phyloP scores from a whole-genome alignment of 1,140 invertebrate species.

The Wiebesia pumilae region DNA sequence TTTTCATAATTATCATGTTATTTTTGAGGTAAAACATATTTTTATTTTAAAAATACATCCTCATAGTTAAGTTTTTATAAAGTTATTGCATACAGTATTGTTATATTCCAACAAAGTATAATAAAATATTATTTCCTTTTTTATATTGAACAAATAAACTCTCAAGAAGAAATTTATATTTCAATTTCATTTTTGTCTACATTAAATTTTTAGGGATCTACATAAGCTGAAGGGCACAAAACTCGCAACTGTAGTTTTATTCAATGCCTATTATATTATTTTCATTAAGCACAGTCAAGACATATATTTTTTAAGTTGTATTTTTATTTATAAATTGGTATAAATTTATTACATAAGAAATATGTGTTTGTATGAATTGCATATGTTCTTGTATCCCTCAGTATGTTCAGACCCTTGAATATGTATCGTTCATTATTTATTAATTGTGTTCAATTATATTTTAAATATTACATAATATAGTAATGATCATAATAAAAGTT shows the following conservation, averaged over 20 bases:
- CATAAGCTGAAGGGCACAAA: conserved; percentile 20
- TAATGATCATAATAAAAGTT: neutral
- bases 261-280: neutral
- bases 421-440: neutral
- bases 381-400: conserved; percentile 25
- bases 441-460: neutral
- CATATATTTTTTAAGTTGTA: neutral
- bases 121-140: conserved; percentile 14
- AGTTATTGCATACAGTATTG: neutral
- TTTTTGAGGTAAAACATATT: neutral
- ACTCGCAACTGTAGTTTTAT: neutral
- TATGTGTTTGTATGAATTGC: neutral
- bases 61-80: neutral
- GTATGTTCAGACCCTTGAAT: conserved; percentile 15
- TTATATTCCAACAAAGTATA: neutral
- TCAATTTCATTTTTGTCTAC: conserved; percentile 28
- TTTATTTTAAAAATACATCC: neutral
- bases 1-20: neutral
- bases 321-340: neutral
- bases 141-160: conserved; percentile 39
- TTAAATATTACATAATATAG: neutral
- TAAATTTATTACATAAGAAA: neutral
- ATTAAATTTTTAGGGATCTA: conserved; percentile 25
- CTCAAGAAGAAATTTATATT: conserved; percentile 13
- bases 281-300: neutral